Evolutionary conservation across 2,113 vertebrate species (phyloP), one percentile per base, ranked within the genome.

Genomic region (Chloroceryle aenea): DNA sequence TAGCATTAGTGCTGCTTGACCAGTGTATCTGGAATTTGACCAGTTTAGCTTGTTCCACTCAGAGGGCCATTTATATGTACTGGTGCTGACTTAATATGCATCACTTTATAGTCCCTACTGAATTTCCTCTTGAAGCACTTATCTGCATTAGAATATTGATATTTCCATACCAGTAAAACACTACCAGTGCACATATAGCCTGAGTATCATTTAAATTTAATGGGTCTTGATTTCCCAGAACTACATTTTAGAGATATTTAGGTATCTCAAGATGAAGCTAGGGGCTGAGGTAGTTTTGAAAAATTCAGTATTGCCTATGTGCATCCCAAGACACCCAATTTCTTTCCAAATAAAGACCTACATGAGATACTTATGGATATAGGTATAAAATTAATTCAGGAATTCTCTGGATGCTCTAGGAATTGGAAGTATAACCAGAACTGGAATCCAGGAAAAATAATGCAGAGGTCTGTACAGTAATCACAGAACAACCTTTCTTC

Each of bases 61-160:
- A 71, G 52, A 84, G 30, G 47, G 17, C 43, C 76, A 63, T 74
- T 93, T 92, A 94, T 27, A 88, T 86, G 68, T 47, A 86, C 68
- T 84, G 72, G 26, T 89, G 29, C 73, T 92, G 80, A 89, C 63
- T 95, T 96, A 90, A 81, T 92, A 95, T 30, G 72, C 76, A 90
- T 90, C 34, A 62, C 67, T 92, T 92, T 88, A 55, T 25, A 69
- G 40, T 62, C 91, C 71, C 53, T 76, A 34, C 68, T 67, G 69
- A 90, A 84, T 92, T 90, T 95, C 90, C 59, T 95, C 34, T 92
- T 71, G 83, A 26, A 95, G 80, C 64, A 87, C 63, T 95, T 88
- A 81, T 62, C 80, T 92, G 47, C 66, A 67, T 87, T 86, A 81
- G 18, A 86, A 74, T 86, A 96, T 88, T 88, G 55, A 42, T 90